A percentile compares a stretch with the other conserved stretches of the same genome.
These are phyloP conservation scores for Dasysyrphus albostriatus DNA, from an alignment of 2,888 invertebrate species.

Conservation along the genomic window DNA sequence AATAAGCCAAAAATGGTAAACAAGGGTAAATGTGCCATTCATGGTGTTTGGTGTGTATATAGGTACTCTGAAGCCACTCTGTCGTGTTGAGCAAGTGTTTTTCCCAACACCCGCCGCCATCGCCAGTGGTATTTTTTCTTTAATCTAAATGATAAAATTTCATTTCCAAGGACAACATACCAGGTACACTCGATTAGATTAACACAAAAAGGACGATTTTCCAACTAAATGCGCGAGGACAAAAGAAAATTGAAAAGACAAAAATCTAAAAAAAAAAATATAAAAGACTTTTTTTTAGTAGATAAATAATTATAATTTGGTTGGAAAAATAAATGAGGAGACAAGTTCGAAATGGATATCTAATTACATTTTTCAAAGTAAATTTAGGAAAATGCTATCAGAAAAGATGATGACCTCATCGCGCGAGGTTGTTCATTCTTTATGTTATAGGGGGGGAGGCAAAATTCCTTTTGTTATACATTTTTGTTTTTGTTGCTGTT, in stretches of 20 bases:
- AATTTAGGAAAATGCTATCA: constrained; percentile 10
- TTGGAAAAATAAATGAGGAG: constrained; percentile 26
- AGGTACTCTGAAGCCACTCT: neutral
- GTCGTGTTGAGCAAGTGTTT: neutral
- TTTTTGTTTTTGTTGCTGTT: neutral
- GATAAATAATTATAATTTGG: constrained; percentile 43
- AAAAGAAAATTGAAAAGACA: neutral
- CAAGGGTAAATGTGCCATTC: constrained; percentile 24
- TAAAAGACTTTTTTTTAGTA: neutral
- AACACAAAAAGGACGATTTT: constrained; percentile 3
- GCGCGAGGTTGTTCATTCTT: neutral
- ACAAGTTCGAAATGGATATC: constrained; percentile 51
- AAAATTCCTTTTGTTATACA: neutral
- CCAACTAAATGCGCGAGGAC: neutral
- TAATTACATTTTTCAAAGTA: constrained; percentile 57
- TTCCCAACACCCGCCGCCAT: neutral
- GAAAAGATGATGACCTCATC: neutral
- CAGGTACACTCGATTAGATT: neutral
- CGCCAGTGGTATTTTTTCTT: neutral
- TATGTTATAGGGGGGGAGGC: neutral
- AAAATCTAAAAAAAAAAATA: neutral
- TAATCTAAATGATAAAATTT: neutral
- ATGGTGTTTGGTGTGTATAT: neutral
- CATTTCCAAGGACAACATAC: neutral
- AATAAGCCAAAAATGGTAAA: constrained; percentile 27